Conservation (phyloP, 2,797 vertebrate species). For the Potorous gilbertii region DNA sequence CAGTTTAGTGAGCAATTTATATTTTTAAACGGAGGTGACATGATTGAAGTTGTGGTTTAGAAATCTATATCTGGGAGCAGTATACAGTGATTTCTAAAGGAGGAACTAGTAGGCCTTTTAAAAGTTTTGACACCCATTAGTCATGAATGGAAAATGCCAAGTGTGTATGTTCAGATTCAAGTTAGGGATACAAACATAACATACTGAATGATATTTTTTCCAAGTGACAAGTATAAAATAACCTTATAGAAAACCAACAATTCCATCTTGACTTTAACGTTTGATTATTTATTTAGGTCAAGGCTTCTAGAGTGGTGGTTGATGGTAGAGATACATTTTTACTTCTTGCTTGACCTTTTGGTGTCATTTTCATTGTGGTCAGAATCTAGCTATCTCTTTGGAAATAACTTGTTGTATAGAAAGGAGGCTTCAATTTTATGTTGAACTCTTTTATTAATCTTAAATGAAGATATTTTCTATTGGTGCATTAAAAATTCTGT, state of each 20-base stretch:
- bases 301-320: not conserved
- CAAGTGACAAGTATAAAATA: not conserved
- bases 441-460: conserved; percentile 48
- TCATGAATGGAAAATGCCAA: not conserved
- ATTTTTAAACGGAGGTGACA: not conserved
- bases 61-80: not conserved
- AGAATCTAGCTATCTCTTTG: not conserved
- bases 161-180: not conserved
- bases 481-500: conserved; percentile 68
- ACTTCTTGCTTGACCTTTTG: no score
- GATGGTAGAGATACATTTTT: not conserved
- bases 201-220: not conserved
- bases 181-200: no score
- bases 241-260: not conserved
- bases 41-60: not conserved
- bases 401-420: not conserved
- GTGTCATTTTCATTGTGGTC: not conserved
- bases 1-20: not conserved
- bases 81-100: not conserved
- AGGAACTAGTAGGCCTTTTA: not conserved
- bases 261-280: not conserved
- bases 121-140: not conserved
- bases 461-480: conserved; percentile 36
- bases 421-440: not conserved
- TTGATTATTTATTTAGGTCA: not conserved